Conservation (phyloP, 2,797 vertebrate species). For the Microctenopoma lineatum region DNA sequence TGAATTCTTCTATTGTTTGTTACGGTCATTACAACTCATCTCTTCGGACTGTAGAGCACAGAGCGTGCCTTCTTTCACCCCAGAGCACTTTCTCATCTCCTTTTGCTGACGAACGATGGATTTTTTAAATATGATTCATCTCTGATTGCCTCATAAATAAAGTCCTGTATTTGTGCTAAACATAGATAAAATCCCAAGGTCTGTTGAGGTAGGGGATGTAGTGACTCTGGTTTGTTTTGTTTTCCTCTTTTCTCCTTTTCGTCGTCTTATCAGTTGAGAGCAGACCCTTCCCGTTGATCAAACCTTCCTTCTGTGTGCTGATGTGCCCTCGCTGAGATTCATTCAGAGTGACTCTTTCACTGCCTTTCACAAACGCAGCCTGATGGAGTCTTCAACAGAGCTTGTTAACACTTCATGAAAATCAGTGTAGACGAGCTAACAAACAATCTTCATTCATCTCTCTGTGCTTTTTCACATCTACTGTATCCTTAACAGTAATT, state of each 20-base stretch:
- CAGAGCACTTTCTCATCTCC: neutral
- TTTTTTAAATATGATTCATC: constrained; percentile 8
- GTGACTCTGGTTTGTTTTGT: constrained; percentile 37
- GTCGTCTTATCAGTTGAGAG: constrained; percentile 62
- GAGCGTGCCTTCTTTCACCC: neutral
- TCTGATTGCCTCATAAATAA: constrained; percentile 20
- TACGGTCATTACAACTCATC: neutral
- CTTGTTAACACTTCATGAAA: constrained; percentile 30
- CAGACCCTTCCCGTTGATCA: constrained; percentile 59
- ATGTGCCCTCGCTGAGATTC: constrained; percentile 35
- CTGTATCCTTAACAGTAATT: neutral
- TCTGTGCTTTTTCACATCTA: neutral
- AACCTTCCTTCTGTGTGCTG: constrained; percentile 48
- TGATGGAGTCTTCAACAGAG: constrained; percentile 24
- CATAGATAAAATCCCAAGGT: constrained; percentile 41
- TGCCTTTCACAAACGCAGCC: constrained; percentile 9
- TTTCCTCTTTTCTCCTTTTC: constrained; percentile 38
- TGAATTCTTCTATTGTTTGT: neutral
- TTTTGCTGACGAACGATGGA: neutral
- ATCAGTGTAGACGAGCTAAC: neutral
- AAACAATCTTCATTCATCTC: neutral
- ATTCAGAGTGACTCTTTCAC: constrained; percentile 21
- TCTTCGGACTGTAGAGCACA: neutral
- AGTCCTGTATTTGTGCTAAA: constrained; percentile 22
- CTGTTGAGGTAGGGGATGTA: constrained; percentile 38